A percentile compares a stretch with the other conserved stretches of the same genome.
Conservation (phyloP, 2,797 vertebrate species). For the Brachymystax lenok region DNA sequence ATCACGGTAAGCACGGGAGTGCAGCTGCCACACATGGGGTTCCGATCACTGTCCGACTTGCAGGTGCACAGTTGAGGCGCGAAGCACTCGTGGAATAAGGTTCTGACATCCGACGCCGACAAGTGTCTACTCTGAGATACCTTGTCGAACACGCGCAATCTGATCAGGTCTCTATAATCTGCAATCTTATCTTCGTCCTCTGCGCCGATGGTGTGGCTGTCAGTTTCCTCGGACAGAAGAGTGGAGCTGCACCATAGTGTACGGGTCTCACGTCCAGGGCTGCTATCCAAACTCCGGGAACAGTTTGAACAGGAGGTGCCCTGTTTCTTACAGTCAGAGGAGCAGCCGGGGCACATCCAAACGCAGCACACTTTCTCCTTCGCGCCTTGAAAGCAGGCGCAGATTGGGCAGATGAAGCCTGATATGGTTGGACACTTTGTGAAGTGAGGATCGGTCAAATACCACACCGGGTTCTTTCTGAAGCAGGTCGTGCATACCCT, state of each 20-base stretch:
- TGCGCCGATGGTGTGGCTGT: not conserved
- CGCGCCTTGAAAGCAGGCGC: not conserved
- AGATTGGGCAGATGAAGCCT: not conserved
- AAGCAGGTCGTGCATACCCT: not conserved
- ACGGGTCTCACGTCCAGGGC: not conserved
- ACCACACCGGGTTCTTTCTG: not conserved
- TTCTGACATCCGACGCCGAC: not conserved
- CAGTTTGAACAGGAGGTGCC: not conserved
- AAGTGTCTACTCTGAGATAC: slow-evolving; percentile 10
- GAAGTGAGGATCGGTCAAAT: not conserved
- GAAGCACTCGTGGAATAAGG: not conserved
- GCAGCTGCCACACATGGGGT: slow-evolving; percentile 7
- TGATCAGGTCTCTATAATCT: slow-evolving; percentile 5
- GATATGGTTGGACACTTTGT: not conserved
- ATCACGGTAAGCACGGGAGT: slow-evolving; percentile 5
- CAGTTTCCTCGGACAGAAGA: not conserved
- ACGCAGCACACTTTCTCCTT: not conserved
- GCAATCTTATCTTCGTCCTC: not conserved
- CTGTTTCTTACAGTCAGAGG: not conserved
- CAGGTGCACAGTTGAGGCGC: slow-evolving; percentile 3
- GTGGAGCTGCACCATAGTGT: not conserved
- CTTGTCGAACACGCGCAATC: not conserved
- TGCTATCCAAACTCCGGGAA: not conserved
- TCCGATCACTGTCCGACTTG: not conserved
- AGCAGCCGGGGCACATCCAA: slow-evolving; percentile 4